These are phyloP conservation scores for Andrena haemorrhoa DNA, from an alignment of 2,888 invertebrate species.

Conservation along the genomic window DNA sequence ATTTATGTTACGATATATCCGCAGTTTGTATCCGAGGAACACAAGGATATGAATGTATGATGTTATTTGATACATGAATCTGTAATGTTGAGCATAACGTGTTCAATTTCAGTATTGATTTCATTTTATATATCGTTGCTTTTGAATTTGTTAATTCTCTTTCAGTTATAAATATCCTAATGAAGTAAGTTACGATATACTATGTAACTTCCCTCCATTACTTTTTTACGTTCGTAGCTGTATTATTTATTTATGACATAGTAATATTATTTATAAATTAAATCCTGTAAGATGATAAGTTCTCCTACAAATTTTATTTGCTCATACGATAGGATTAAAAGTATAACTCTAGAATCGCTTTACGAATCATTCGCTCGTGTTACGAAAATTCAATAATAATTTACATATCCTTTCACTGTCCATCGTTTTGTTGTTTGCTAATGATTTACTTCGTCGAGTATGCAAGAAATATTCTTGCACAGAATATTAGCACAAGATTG, in stretches of 20 bases:
- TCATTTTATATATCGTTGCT: not conserved
- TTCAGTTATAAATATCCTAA: not conserved
- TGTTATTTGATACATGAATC: constrained; percentile 8
- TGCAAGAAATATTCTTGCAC: constrained; percentile 35
- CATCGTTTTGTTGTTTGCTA: not conserved
- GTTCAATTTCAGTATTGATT: not conserved
- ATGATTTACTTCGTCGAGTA: constrained; percentile 28
- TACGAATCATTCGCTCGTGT: not conserved
- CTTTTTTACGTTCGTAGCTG: not conserved
- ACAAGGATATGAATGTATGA: constrained; percentile 5
- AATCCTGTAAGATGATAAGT: not conserved
- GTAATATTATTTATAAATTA: constrained; percentile 1
- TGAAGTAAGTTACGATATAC: not conserved
- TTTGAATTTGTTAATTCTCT: not conserved
- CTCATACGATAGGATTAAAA: not conserved
- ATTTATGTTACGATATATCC: constrained; percentile 5
- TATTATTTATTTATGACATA: not conserved
- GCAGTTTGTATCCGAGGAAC: not conserved
- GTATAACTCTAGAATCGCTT: not conserved
- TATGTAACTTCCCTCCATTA: not conserved
- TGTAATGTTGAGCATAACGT: not conserved
- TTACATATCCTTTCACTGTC: not conserved
- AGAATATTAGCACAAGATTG: constrained; percentile 44
- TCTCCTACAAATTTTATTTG: not conserved
- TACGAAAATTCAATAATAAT: not conserved